Conservation (phyloP, 2,797 vertebrate genomes). For the Petrocephalus schoutedeni region DNA sequence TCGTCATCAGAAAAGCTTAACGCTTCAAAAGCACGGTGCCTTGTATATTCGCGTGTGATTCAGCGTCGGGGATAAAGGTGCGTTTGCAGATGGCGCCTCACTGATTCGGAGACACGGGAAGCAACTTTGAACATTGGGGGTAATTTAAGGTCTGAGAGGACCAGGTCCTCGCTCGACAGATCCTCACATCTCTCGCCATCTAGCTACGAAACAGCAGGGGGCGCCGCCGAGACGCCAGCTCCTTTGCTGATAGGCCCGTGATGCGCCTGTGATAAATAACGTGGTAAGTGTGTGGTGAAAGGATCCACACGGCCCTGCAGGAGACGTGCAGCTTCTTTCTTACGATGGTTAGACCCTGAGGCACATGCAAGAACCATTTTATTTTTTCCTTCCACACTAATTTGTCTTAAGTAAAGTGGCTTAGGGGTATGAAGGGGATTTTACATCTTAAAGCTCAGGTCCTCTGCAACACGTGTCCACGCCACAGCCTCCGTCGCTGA, state of each 20-base stretch:
- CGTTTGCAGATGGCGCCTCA: background rate
- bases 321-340: background rate
- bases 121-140: background rate
- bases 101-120: background rate
- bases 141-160: conserved; percentile 7
- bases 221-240: background rate
- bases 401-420: conserved; percentile 10
- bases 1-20: background rate
- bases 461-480: background rate
- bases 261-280: background rate
- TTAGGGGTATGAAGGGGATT: background rate
- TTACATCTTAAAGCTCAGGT: background rate
- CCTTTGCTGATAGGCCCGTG: background rate
- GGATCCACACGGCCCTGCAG: background rate
- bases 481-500: background rate
- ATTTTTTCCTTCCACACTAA: background rate
- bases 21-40: background rate
- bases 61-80: background rate
- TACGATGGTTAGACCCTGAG: background rate
- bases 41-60: background rate
- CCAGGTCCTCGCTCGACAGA: background rate
- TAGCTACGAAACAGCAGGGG: background rate
- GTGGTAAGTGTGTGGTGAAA: background rate
- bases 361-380: background rate
- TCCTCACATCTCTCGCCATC: background rate